Evolutionary conservation across 1,140 invertebrate genomes (phyloP), one percentile per base, ranked within the genome.

Genomic region (Trissolcus basalis): DNA sequence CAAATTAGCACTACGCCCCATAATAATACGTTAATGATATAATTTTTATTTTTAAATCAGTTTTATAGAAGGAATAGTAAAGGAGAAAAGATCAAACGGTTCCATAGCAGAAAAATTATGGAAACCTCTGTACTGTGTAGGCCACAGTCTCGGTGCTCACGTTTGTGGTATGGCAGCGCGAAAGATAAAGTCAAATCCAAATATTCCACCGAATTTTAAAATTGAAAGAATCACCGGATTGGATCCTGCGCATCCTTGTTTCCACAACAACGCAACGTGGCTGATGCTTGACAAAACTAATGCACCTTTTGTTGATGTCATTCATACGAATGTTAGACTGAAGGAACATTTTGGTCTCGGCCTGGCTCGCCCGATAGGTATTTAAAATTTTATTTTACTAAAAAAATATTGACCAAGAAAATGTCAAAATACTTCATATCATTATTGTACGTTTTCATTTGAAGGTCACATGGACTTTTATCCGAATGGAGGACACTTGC

Each of bases 251-350:
- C 90, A 91, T 47, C 92, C 92, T 0, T 91, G 91, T 67, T 93
- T 92, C 77, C 80, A 83, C 13, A 88, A 88, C 0, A 79, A 82
- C 78, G 93, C 35, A 89, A 92, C 78, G 82, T 84, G 33, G 83
- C 83, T 0, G 91, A 93, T 77, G 92, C 92, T 0, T 82, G n/a
- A n/a, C n/a, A n/a, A n/a, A n/a, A n/a, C n/a, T n/a, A n/a, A n/a
- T n/a, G n/a, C n/a, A n/a, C n/a, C 89, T 11, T 92, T 91, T 58
- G 91, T 93, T 0, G 93, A 95, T 79, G 90, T 92, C 1, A 91
- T 95, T 68, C 94, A 92, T 63, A 92, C 92, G 4, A 91, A 91
- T 55, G 90, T 88, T 0, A 81, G 83, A 58, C 76, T 88, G 11
- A 61, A 90, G 14, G 74, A 81, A 1, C 82, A 80, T 27, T 77